Evolutionary conservation across 2,888 invertebrate genomes (phyloP).

Genomic region (Chalcis sispes): DNA sequence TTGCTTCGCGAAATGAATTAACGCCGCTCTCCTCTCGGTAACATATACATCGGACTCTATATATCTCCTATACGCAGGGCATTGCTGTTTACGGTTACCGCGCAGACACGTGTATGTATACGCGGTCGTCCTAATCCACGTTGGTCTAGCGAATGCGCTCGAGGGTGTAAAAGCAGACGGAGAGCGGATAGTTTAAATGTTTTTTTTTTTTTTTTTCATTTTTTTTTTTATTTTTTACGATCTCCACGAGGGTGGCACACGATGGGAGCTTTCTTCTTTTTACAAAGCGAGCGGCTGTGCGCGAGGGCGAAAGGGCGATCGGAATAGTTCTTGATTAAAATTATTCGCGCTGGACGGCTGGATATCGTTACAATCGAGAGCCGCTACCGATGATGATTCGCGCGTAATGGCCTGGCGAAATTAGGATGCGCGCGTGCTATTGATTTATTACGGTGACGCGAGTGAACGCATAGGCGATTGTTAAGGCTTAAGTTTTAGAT

Average conservation of each 20-base stretch:
- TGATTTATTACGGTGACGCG: no score
- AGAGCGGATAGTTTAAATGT: background rate
- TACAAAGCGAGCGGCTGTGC: background rate
- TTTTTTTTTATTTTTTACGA: background rate
- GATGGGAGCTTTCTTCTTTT: background rate
- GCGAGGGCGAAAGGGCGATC: background rate
- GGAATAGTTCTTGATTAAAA: conserved; percentile 42
- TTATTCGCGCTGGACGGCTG: conserved; percentile 4
- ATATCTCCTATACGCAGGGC: conserved; percentile 6
- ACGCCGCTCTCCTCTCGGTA: conserved; percentile 68
- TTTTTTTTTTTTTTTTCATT: background rate
- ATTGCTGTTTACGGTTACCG: conserved; percentile 1
- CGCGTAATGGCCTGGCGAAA: no score
- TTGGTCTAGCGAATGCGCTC: background rate
- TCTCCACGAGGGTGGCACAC: conserved; percentile 3
- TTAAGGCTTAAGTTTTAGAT: no score
- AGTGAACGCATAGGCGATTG: no score
- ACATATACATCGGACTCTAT: background rate
- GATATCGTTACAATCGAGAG: no score
- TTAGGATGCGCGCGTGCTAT: no score
- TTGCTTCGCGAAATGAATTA: conserved; percentile 74
- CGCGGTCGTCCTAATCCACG: conserved; percentile 22
- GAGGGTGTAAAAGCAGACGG: conserved; percentile 7
- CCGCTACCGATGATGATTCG: no score
- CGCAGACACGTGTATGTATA: background rate